These are phyloP conservation scores for Eudemis profundana DNA, from an alignment of 2,888 invertebrate genomes.

Conservation along the genomic window DNA sequence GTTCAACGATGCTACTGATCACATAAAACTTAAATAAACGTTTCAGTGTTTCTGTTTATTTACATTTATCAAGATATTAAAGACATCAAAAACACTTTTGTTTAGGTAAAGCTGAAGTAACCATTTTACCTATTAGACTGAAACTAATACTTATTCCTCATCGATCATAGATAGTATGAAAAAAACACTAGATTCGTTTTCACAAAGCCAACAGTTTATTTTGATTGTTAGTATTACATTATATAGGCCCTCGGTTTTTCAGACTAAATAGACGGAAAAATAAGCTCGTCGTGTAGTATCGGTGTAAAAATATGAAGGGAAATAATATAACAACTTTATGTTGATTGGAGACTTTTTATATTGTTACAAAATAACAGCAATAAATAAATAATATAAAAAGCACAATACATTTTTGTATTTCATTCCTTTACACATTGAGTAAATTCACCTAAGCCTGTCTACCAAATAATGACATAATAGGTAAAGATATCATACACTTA, in stretches of 20 bases:
- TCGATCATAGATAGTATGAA: too few relatives aligned
- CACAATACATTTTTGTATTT: slow-evolving; percentile 55
- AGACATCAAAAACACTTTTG: too few relatives aligned
- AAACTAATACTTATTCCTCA: too few relatives aligned
- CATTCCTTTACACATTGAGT: slow-evolving; percentile 31
- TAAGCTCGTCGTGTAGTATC: slow-evolving; percentile 12
- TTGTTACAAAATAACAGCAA: slow-evolving; percentile 74
- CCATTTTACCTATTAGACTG: too few relatives aligned
- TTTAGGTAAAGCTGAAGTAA: too few relatives aligned
- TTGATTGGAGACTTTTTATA: slow-evolving; percentile 62
- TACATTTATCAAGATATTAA: too few relatives aligned
- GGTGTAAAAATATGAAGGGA: slow-evolving; percentile 30
- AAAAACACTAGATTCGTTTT: slow-evolving; percentile 39
- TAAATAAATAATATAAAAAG: slow-evolving; percentile 77
- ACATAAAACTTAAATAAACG: too few relatives aligned
- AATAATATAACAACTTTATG: slow-evolving; percentile 52
- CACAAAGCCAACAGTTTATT: slow-evolving; percentile 52
- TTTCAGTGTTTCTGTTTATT: too few relatives aligned
- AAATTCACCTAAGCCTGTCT: slow-evolving; percentile 29
- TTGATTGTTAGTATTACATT: slow-evolving; percentile 38
- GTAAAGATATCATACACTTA: slow-evolving; percentile 41
- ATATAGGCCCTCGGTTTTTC: slow-evolving; percentile 10
- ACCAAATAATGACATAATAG: slow-evolving; percentile 39
- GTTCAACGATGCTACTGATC: too few relatives aligned
- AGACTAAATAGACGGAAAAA: slow-evolving; percentile 7